Evolutionary conservation across 2,113 vertebrate genomes (phyloP), one percentile per base, ranked within the genome.

Genomic region (Hippopotamus amphibius): DNA sequence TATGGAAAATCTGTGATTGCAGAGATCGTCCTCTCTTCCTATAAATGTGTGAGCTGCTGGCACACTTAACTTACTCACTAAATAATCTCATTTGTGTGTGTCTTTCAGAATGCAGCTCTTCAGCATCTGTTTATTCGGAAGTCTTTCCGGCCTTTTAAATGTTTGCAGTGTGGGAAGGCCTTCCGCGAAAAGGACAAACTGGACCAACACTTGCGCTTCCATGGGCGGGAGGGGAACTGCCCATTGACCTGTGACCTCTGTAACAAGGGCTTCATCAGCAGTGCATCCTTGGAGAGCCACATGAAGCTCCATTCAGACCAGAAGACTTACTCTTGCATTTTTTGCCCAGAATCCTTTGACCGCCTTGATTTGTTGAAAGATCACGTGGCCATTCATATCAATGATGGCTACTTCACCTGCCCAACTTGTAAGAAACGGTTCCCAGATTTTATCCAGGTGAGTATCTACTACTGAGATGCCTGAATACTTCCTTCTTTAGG

Each of bases 101-200:
- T 97, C 92, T 98, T 99, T 66, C 99, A 99, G 99, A 99, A 99
- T 17, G 99, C 99, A 57, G 99, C 99, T 10, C 99, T 99, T 61
- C 99, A 99, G 98, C 99, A 99, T 97, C 99, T 99, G 41, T 99
- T 99, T 98, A 99, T 99, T 88, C 98, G 99, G 77, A 99, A 99
- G 98, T 99, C 99, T 46, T 99, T 99, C 95, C 99, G 99, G 68
- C 99, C 99, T 0, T 99, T 99, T 97, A 99, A 99, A 96, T 99
- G 99, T 97, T 98, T 99, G 48, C 99, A 99, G 96, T 99, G 99
- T 16, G 99, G 99, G 46, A 99, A 99, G 97, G 99, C 99, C 61
- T 99, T 99, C 98, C 98, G 99, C 0, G 99, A 99, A 11, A 99
- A 99, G 97, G 99, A 99, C 97, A 99, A 99, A 94, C 98, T 99